Conservation (phyloP, 2,797 vertebrate genomes). For the Linurgus olivaceus region DNA sequence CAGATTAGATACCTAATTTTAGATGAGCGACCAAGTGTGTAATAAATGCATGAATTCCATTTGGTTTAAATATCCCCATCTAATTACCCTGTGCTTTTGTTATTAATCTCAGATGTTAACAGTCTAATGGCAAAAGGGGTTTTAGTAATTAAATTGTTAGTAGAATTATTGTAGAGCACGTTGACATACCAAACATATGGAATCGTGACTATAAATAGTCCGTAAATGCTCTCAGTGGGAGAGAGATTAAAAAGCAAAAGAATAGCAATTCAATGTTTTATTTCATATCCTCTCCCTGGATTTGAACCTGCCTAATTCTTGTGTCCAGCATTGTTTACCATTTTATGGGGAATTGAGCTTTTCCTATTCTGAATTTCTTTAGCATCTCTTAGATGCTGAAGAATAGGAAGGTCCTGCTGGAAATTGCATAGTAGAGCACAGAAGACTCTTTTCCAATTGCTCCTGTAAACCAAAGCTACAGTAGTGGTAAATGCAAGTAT, state of each 20-base stretch:
- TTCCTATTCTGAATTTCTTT: background rate
- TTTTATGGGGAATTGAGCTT: background rate
- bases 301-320: background rate
- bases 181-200: background rate
- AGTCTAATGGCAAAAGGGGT: slow-evolving; percentile 38
- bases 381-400: background rate
- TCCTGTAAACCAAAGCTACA: rapidly evolving
- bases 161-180: slow-evolving; percentile 35
- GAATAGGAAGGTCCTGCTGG: background rate
- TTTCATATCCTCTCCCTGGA: background rate
- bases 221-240: background rate
- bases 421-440: background rate
- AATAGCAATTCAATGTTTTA: background rate
- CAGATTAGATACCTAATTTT: slow-evolving; percentile 72
- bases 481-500: background rate
- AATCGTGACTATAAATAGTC: slow-evolving; percentile 52
- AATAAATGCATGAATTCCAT: slow-evolving; percentile 57
- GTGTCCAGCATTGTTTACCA: background rate
- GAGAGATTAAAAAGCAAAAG: background rate
- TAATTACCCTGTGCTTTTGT: slow-evolving; percentile 66
- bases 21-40: slow-evolving; percentile 47
- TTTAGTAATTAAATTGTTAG: slow-evolving; percentile 48
- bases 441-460: background rate
- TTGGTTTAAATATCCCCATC: slow-evolving; percentile 60
- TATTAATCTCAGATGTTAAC: slow-evolving; percentile 58